phyloP scores from a whole-genome alignment of 2,113 vertebrate genomes.

The Polypterus bichir region DNA sequence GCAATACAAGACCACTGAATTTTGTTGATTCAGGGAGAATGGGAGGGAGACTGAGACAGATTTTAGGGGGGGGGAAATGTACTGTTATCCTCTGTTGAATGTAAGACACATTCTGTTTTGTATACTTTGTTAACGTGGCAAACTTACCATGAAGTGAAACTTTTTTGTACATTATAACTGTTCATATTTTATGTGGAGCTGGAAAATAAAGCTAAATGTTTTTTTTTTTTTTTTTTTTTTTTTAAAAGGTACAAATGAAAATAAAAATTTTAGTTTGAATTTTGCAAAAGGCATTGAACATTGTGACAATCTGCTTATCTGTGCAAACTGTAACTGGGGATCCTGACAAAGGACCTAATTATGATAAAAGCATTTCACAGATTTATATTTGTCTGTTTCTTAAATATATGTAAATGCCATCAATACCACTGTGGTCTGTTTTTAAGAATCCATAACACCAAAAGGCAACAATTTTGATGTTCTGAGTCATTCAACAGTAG shows the following conservation, averaged over 20 bases:
- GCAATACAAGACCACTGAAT: slow-evolving; percentile 55
- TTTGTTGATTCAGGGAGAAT: slow-evolving; percentile 27
- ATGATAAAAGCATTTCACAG: no score
- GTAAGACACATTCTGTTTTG: neutral
- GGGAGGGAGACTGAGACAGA: neutral
- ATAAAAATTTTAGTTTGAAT: slow-evolving; percentile 36
- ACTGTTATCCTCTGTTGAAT: neutral
- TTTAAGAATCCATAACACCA: no score
- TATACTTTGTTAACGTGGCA: slow-evolving; percentile 11
- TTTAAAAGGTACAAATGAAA: slow-evolving; percentile 2
- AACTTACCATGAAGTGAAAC: slow-evolving; percentile 21
- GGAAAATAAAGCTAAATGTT: neutral
- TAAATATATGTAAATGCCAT: no score
- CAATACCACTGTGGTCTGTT: no score
- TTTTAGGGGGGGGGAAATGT: neutral
- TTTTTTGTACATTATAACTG: slow-evolving; percentile 14
- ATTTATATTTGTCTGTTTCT: no score
- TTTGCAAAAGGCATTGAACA: slow-evolving; percentile 47
- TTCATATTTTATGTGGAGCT: slow-evolving; percentile 5
- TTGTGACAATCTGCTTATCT: slow-evolving; percentile 64
- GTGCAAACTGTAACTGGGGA: slow-evolving; percentile 40
- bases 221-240: neutral
- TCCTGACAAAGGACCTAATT: slow-evolving; percentile 38
- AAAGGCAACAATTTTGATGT: no score
- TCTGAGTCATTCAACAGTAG: no score